These are phyloP conservation scores for Alcedo atthis DNA, from an alignment of 2,797 vertebrate species.

Conservation along the genomic window DNA sequence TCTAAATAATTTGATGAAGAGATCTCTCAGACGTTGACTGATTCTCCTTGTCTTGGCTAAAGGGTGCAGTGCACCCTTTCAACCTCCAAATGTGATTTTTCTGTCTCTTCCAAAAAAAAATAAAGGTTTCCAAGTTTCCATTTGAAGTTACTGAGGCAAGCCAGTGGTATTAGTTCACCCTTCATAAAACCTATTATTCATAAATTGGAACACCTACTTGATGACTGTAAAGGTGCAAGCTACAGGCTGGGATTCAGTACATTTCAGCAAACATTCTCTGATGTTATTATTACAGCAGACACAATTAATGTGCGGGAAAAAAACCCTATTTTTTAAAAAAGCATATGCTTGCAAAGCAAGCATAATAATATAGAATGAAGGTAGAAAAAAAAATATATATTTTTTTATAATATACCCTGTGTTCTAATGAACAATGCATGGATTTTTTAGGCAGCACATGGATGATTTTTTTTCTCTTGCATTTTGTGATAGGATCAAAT, in stretches of 20 bases:
- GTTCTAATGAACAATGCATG: background rate
- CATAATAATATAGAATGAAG: background rate
- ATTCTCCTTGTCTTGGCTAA: slow-evolving; percentile 1
- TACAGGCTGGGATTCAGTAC: background rate
- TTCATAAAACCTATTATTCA: background rate
- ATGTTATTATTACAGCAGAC: background rate
- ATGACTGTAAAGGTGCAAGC: background rate
- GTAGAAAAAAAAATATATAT: background rate
- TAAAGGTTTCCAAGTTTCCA: background rate
- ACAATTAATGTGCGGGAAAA: background rate
- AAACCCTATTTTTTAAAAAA: background rate
- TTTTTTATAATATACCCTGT: background rate
- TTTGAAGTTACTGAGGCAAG: slow-evolving; percentile 1
- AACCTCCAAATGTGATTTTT: background rate
- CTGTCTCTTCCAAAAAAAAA: background rate
- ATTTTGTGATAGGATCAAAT: background rate
- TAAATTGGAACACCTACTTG: slow-evolving; percentile 3
- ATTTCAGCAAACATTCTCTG: slow-evolving; percentile 10
- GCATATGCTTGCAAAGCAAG: background rate
- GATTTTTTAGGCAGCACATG: background rate
- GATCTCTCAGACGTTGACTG: background rate
- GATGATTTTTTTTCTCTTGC: background rate
- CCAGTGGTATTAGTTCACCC: background rate
- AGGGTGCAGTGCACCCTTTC: background rate
- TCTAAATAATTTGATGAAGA: slow-evolving; percentile 14